These are phyloP conservation scores for Apodemia zela DNA, from an alignment of 2,888 invertebrate species.

Conservation along the genomic window DNA sequence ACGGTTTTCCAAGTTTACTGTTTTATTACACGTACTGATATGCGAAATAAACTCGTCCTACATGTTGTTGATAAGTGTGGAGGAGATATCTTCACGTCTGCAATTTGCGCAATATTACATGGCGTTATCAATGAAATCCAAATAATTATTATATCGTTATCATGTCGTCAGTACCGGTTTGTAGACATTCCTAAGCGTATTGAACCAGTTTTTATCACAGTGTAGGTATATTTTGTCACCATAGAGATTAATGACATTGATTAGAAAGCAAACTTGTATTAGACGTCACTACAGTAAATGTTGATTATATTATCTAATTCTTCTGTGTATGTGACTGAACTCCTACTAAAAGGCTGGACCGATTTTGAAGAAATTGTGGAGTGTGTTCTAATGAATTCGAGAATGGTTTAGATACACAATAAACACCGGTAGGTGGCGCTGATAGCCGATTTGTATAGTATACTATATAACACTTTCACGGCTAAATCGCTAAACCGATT, in stretches of 20 bases:
- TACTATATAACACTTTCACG: too few species aligned
- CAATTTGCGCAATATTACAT: constrained; percentile 26
- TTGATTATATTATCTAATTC: too few species aligned
- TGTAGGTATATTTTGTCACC: constrained; percentile 60
- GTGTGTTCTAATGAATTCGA: too few species aligned
- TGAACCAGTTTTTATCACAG: constrained; percentile 59
- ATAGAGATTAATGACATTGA: constrained; percentile 20
- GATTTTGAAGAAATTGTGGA: too few species aligned
- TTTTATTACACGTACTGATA: not conserved
- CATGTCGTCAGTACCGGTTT: constrained; percentile 44
- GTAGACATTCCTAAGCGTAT: constrained; percentile 40
- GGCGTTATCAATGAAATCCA: constrained; percentile 40
- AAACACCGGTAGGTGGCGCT: too few species aligned
- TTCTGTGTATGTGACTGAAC: too few species aligned
- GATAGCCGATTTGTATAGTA: too few species aligned
- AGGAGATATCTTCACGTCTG: not conserved
- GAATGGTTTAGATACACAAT: too few species aligned
- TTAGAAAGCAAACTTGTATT: constrained; percentile 1
- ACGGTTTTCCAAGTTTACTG: not conserved
- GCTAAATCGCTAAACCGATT: too few species aligned
- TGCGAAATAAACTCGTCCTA: not conserved
- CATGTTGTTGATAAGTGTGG: not conserved
- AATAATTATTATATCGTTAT: constrained; percentile 42
- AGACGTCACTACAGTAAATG: not conserved
- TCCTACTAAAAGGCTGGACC: too few species aligned